Base-by-base conservation (phyloP, 2,113 vertebrate species). In the Oriolus oriolus region DNA sequence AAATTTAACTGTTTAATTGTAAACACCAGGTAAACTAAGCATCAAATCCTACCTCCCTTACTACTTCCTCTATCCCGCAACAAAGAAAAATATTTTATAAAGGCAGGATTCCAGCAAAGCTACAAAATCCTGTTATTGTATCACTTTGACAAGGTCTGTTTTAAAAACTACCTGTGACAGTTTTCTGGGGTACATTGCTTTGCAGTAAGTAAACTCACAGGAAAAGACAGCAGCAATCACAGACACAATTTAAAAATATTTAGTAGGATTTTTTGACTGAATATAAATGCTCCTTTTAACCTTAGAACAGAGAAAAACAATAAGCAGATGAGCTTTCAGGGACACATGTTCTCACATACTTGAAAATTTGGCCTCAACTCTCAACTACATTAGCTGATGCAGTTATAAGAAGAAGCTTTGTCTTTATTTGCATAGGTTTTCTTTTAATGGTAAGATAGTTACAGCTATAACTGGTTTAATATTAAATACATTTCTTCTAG, bases 41-140 rank as follows among this genome's bases (percentile, higher is more conserved):
- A 69, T 2, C 4, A 66, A 16, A 4, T 73, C 11, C 8, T 71
- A 4, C 11, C 7, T 81, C 3, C 3, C 1, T 21, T 74, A 19
- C 3, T 20, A 4, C 4, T 26, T 45, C 41, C 5, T 49, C 10
- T 70, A n/a, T 3, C 4, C 4, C 2, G 2, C 2, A 44, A 22
- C 1, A 17, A 20, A 28, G 6, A 8, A n/a, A 19, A 54, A 16
- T 7, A 10, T 6, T 1, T 2, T 17, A 6, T 35, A 53, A 42
- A 14, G 4, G 8, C 4, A 59, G 26, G 5, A 21, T 53, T 91
- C 13, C 22, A 57, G 2, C 5, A 49, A 75, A 79, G 5, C 45
- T 76, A 68, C 7, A 76, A 76, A 91, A 76, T 59, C 4, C 14
- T 53, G 4, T n/a, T 74, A 19, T 6, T 39, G 9, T 16, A 64